These are phyloP conservation scores for Megalops atlanticus DNA, from an alignment of 2,113 vertebrate species.

Conservation along the genomic window DNA sequence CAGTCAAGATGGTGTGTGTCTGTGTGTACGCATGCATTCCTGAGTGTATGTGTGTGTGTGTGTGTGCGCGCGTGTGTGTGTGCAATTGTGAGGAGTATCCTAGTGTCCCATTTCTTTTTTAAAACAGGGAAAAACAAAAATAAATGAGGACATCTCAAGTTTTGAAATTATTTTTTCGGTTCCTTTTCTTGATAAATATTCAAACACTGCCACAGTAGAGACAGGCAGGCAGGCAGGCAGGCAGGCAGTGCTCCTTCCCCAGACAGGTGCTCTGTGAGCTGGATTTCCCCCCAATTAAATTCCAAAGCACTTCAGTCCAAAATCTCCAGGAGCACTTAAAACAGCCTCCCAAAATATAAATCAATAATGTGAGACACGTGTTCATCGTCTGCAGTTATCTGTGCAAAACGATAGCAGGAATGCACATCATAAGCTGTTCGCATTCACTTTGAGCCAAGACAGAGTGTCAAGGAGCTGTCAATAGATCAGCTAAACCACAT, in stretches of 20 bases:
- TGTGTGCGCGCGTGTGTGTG: neutral
- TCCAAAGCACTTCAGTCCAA: neutral
- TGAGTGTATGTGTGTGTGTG: neutral
- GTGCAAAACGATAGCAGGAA: neutral
- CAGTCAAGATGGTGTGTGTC: neutral
- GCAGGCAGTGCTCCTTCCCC: neutral
- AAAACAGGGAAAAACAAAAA: neutral
- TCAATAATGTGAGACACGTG: too few species aligned
- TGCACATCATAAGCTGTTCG: neutral
- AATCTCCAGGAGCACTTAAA: neutral
- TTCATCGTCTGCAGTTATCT: too few species aligned
- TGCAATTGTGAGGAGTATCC: neutral
- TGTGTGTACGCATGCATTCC: neutral
- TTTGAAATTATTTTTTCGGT: neutral
- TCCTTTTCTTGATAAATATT: neutral
- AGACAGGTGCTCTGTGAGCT: neutral
- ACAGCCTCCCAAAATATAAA: neutral
- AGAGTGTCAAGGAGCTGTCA: neutral
- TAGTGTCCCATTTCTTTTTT: neutral
- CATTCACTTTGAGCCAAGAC: neutral
- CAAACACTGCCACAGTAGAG: neutral
- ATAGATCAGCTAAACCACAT: neutral
- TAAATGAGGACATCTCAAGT: neutral
- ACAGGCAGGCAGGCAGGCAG: too few species aligned
- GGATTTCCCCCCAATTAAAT: constrained; percentile 1